Percentiles rank a stretch among this genome's conserved stretches.
Evolutionary conservation across 2,797 vertebrate genomes (phyloP).

Genomic region (Pseudocheirus occidentalis): DNA sequence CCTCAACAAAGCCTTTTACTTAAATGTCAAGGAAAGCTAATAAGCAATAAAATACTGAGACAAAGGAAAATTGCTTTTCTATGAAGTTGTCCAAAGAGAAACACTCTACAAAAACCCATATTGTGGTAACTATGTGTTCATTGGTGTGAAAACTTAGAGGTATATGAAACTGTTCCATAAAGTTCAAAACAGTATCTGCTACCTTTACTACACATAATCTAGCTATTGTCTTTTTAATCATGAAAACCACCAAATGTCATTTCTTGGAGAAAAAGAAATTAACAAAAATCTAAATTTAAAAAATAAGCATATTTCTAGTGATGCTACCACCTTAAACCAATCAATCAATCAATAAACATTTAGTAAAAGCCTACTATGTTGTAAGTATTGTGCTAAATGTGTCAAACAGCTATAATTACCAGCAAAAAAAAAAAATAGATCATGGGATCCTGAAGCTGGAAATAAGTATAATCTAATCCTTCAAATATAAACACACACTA

Average conservation of each 20-base stretch:
- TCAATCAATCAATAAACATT: not conserved
- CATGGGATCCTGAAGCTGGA: not conserved
- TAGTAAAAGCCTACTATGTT: not conserved
- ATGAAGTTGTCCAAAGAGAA: conserved; percentile 2
- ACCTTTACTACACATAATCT: not conserved
- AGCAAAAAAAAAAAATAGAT: not conserved
- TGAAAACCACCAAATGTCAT: not conserved
- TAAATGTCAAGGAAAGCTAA: conserved; percentile 63
- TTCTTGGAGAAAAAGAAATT: not conserved
- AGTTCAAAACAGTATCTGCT: not conserved
- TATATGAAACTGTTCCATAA: fast-evolving
- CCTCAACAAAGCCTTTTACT: conserved; percentile 57
- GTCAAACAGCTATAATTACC: fast-evolving
- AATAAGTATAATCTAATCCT: not conserved
- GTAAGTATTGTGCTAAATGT: not conserved
- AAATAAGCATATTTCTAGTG: fast-evolving
- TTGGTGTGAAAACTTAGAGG: not conserved
- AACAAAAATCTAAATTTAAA: fast-evolving
- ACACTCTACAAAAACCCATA: not conserved
- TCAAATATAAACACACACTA: not conserved
- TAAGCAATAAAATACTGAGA: conserved; percentile 19
- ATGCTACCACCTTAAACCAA: fast-evolving
- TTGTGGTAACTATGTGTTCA: not conserved
- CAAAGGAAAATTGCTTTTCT: conserved; percentile 27
- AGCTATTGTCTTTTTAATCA: not conserved